These are phyloP conservation scores for Darevskia nairensis DNA, from an alignment of 2,797 vertebrate genomes.

Conservation along the genomic window DNA sequence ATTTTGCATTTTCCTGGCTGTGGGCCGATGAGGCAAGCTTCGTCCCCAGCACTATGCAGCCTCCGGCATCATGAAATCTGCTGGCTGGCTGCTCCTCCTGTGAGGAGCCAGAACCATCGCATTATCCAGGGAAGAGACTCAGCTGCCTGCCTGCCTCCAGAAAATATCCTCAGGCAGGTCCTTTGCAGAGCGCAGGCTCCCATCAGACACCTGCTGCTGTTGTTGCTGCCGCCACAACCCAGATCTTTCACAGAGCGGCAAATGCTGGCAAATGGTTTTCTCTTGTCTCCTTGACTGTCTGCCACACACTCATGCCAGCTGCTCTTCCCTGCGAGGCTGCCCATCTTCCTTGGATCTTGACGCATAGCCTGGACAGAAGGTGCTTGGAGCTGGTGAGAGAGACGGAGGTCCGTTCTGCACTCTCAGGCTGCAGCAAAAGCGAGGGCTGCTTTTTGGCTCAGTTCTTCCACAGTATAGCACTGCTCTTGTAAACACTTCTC, in stretches of 20 bases:
- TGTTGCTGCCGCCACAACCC: too few species aligned
- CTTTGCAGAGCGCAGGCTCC: too few species aligned
- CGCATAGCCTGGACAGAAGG: neutral
- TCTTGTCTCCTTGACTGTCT: neutral
- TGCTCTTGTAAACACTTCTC: neutral
- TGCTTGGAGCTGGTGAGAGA: neutral
- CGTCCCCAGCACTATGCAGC: neutral
- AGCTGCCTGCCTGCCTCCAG: neutral
- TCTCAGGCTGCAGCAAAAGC: neutral
- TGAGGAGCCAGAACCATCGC: conserved; percentile 2
- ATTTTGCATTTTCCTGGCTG: too few species aligned
- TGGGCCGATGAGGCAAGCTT: neutral
- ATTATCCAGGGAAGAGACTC: accelerated
- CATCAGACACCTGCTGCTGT: too few species aligned
- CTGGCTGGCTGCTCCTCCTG: accelerated
- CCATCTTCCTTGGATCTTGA: neutral
- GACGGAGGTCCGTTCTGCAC: too few species aligned
- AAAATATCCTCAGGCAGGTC: neutral
- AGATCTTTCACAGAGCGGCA: too few species aligned
- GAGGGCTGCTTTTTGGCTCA: too few species aligned
- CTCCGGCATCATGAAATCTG: neutral
- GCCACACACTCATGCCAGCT: too few species aligned
- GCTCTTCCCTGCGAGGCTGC: too few species aligned
- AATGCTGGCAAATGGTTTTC: neutral
- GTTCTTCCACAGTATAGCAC: conserved; percentile 15